Percentiles rank a stretch among this genome's conserved stretches.
These are phyloP conservation scores for Allolobophora icterica DNA, from an alignment of 2,888 invertebrate genomes.

Conservation along the genomic window DNA sequence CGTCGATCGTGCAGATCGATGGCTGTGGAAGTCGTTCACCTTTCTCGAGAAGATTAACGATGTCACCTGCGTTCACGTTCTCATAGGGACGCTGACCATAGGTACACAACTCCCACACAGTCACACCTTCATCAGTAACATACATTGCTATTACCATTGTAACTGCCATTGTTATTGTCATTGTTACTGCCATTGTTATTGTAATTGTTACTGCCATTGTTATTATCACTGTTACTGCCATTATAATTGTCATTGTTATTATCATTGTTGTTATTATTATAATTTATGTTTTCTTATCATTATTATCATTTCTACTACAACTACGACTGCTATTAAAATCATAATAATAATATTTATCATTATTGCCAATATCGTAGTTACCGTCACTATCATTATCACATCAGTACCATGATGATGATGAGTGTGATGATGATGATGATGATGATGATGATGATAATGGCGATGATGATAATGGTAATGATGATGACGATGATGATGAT, in stretches of 20 bases:
- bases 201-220: background rate
- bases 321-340: background rate
- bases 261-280: background rate
- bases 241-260: background rate
- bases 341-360: background rate
- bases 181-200: background rate
- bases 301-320: background rate
- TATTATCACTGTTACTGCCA: background rate
- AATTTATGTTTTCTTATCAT: background rate
- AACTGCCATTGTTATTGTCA: background rate
- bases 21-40: constrained; percentile 93
- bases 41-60: constrained; percentile 89
- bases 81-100: constrained; percentile 94
- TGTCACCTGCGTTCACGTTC: constrained; percentile 86
- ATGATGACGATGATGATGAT: background rate
- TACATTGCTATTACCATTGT: background rate
- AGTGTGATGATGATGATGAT: background rate
- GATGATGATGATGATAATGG: background rate
- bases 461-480: background rate
- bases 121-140: constrained; percentile 73
- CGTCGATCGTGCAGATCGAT: constrained; percentile 88
- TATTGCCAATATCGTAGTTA: background rate
- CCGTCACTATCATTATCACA: background rate
- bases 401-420: no score
- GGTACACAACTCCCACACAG: constrained; percentile 95